Base-by-base conservation (phyloP, 1,140 invertebrate genomes). In the Drosophila watanabei region DNA sequence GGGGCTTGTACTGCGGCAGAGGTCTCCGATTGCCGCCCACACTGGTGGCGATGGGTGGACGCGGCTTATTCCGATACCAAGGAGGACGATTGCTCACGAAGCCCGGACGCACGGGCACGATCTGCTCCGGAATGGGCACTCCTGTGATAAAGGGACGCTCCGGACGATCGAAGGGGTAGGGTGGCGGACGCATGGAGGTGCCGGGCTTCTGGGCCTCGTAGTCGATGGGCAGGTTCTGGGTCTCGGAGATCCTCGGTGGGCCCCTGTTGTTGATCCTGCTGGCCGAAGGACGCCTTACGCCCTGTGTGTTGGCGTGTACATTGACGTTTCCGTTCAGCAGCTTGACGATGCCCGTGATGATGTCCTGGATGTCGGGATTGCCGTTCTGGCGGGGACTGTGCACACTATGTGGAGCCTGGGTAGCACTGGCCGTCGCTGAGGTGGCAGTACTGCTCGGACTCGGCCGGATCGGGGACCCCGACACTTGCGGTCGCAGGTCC, bases 291-390 rank as follows among this genome's bases (percentile, higher is more conserved):
- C 94, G 94, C 59, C 94, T 91, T 7, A 94, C 92, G 43, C 94
- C 94, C 54, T 95, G 94, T 0, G 95, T 95, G 81, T 97, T 96
- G 0, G 95, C 95, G 79, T 96, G 96, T 1, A 96, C 96, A 80
- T 97, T 97, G 0, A 97, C 97, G 80, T 98, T 98, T 2, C 97
- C 97, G 80, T 98, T 98, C 2, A 98, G 93, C 2, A 98, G 93
- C 92, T 98, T 98, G 0, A 98, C 97, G 41, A 98, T 97, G 13
- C 97, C 97, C 9, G 97, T 97, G 56, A 98, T 97, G 14, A 98
- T 98, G 85, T 98, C 97, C 93, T 98, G 97, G 60, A 98, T 97
- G 92, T 98, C 97, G 20, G 96, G 96, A 92, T 95, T 96, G 16
- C 86, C 87, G 58, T 92, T 93, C 62, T 93, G 93, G 11, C 91